These are phyloP conservation scores for Cryptosula pallasiana DNA, from an alignment of 2,888 invertebrate genomes.

Conservation along the genomic window DNA sequence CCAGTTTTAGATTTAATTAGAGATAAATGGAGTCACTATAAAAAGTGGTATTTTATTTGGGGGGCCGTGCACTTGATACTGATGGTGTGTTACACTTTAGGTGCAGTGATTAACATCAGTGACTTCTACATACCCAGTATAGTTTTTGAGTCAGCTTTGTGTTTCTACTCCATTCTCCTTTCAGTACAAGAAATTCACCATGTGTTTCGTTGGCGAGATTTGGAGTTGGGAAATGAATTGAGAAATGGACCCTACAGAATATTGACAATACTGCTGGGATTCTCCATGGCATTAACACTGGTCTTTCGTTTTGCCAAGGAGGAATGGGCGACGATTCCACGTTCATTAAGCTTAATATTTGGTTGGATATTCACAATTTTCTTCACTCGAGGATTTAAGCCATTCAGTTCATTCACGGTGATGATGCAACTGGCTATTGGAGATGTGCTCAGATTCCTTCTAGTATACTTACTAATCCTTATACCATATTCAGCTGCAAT, in stretches of 20 bases:
- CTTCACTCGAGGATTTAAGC: neutral
- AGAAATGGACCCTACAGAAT: neutral
- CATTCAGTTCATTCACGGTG: neutral
- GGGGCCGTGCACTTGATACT: neutral
- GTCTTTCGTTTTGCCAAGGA: neutral
- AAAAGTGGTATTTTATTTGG: neutral
- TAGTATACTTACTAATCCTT: neutral
- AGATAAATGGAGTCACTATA: neutral
- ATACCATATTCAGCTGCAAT: neutral
- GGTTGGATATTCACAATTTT: neutral
- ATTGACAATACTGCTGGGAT: neutral
- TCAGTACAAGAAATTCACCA: neutral
- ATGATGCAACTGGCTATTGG: neutral
- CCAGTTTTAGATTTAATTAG: neutral
- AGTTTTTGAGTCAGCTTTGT: neutral
- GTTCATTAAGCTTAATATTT: neutral
- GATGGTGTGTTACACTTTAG: neutral
- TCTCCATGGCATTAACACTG: neutral
- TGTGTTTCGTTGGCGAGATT: neutral
- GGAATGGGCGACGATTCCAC: neutral
- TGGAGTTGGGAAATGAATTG: neutral
- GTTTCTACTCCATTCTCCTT: neutral
- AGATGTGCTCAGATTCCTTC: neutral
- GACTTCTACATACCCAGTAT: neutral
- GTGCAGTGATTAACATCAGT: neutral